These are phyloP conservation scores for Portunus trituberculatus DNA, from an alignment of 1,140 invertebrate species.

Conservation along the genomic window DNA sequence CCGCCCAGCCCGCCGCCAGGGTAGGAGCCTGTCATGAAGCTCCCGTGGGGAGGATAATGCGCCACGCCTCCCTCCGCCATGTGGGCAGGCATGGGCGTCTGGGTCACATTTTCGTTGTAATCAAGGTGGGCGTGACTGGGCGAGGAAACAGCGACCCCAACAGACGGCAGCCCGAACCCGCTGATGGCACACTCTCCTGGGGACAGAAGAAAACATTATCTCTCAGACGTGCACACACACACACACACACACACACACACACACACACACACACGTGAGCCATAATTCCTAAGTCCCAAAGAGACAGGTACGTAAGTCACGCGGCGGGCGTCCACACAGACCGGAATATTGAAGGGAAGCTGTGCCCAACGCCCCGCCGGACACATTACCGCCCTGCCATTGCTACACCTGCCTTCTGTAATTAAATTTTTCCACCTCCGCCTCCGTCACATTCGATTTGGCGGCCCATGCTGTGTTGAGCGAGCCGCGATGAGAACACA, in stretches of 20 bases:
- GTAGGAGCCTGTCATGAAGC: conserved; percentile 58
- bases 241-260: conserved; percentile 45
- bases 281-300: not conserved
- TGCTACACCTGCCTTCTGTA: not conserved
- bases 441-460: not conserved
- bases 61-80: conserved; percentile 60
- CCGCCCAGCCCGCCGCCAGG: conserved; percentile 44
- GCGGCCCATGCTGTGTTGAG: not conserved
- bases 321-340: not conserved
- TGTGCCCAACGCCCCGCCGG: not conserved
- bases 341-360: not conserved
- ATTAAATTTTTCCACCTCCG: not conserved
- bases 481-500: too few species aligned
- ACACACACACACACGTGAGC: not conserved
- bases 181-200: conserved; percentile 61
- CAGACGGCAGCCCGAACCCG: conserved; percentile 46
- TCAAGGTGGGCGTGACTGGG: conserved; percentile 67
- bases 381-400: not conserved
- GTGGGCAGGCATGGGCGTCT: conserved; percentile 63
- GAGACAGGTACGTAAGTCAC: not conserved
- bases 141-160: conserved; percentile 63
- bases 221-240: conserved; percentile 21
- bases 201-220: not conserved
- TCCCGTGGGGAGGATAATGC: conserved; percentile 58
- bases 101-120: conserved; percentile 70